Evolutionary conservation across 2,113 vertebrate genomes (phyloP), one percentile per base, ranked within the genome.

Genomic region (Dromaius novaehollandiae): DNA sequence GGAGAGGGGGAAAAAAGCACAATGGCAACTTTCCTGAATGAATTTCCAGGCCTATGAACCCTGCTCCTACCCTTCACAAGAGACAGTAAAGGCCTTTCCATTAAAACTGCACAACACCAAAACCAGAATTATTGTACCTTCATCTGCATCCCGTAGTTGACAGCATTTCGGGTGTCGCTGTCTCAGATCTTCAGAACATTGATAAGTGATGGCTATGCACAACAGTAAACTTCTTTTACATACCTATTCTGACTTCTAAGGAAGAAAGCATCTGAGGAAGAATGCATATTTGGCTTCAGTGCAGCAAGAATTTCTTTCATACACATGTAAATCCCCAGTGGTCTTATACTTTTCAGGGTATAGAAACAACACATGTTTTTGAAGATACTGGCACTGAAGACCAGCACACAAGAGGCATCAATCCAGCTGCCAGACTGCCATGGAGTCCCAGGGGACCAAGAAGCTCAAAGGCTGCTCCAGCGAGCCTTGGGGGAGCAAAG

Each of bases 291-390:
- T 34, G 11, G n/a, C 64, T 88, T 58, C 68, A 48, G 36, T 18
- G 50, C 63, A 61, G 70, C 24, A 26, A 79, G 26, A 46, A 79
- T 80, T 79, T 36, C 0, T 51, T 51, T 88, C 66, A 8, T 36
- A 26, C 32, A 79, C 0, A 0, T 65, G 60, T 48, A 77, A 74
- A 25, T 55, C 56, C 42, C 51, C 51, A 38, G 24, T 7, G 21
- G 19, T 16, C n/a, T 89, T 13, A 6, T 38, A n/a, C 24, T 88
- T 83, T 74, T 64, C 84, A 82, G 46, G 34, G 26, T 38, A 30
- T 5, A 68, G 63, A 80, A 93, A 68, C 25, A 48, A 51, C 11
- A 53, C 5, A 22, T 6, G 26, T 22, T 84, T 86, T 77, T 73
- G 65, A 86, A 84, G 88, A 86, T 40, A 28, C 9, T 36, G 68